Conservation (phyloP, 2,113 vertebrate genomes). For the Ardeotis arabs region DNA sequence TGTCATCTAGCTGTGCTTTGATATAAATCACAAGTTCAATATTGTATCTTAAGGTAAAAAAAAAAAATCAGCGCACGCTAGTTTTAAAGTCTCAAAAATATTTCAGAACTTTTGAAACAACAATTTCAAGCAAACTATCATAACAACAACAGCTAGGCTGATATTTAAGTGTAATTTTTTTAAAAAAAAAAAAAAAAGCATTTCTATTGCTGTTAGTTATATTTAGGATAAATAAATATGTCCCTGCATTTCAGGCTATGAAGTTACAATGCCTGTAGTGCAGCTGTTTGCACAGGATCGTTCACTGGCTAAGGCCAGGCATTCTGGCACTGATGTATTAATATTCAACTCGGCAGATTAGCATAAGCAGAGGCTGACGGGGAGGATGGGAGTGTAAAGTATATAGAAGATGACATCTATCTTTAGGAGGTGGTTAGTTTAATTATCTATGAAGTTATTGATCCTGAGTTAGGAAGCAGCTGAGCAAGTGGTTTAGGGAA, state of each 20-base stretch:
- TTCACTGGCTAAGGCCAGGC: not conserved
- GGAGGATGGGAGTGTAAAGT: not conserved
- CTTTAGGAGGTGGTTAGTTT: conserved; percentile 19
- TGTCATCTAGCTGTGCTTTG: not conserved
- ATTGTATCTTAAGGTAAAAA: not conserved
- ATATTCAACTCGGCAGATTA: not conserved
- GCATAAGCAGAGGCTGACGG: not conserved
- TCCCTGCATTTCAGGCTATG: not conserved
- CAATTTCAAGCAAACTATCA: not conserved
- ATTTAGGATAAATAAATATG: conserved; percentile 35
- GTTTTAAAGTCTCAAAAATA: not conserved
- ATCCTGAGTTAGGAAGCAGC: not conserved
- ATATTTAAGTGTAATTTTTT: not conserved
- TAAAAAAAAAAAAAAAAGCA: not conserved
- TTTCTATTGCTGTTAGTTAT: not conserved
- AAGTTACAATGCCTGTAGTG: not conserved
- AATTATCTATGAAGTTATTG: conserved; percentile 22
- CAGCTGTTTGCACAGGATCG: not conserved
- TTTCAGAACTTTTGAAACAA: not conserved
- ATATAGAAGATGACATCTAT: conserved; percentile 1
- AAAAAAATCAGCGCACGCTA: not conserved
- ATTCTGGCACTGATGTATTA: not conserved
- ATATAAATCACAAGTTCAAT: not conserved
- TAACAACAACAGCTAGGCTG: not conserved
- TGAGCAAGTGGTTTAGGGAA: not conserved